Evolutionary conservation across 1,140 invertebrate species (phyloP), one percentile per base, ranked within the genome.

Genomic region (Chionoecetes opilio): DNA sequence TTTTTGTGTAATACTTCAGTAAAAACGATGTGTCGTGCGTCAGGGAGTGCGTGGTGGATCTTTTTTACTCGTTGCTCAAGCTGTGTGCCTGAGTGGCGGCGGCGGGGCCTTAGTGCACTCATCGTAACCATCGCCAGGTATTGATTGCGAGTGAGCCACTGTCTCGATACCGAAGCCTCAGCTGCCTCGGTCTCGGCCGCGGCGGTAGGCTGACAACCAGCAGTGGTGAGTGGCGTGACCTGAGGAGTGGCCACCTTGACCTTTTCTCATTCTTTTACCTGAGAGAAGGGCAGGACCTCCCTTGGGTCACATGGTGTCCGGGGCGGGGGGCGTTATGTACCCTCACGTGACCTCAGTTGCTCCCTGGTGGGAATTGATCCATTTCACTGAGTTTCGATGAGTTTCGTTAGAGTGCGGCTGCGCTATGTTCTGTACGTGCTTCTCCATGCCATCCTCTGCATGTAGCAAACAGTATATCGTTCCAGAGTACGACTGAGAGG

Each of bases 301-400:
- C 26, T 6, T 1, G 31, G 92, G 92, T 85, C 92, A 93, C 92
- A 93, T 86, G 82, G 46, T 8, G 9, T 11, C 29, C 38, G 35
- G 82, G 85, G 29, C 86, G 92, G 37, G 9, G 6, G 32, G 17
- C 82, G 31, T 93, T 93, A 93, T 93, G 92, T 93, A 86, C 92
- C 84, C 37, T 86, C 92, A 82, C 82, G 92, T 93, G 92, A 93
- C 92, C 92, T 86, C 35, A 53, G 26, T 26, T 53, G 37, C 0
- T n/a, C 32, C 89, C 89, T 31, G n/a, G 29, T 63, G 46, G 26
- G 38, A 26, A 34, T 91, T 53, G 3, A 31, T 9, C 5, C 91
- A 34, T 46, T 63, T 35, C n/a, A 0, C 8, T 35, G 34, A 32
- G 31, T 38, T 84, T 92, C 63, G 14, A 38, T 9, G 35, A 29